Percentiles rank a stretch among this genome's conserved stretches.
Conservation (phyloP, 1,140 invertebrate species). For the Spodoptera frugiperda region DNA sequence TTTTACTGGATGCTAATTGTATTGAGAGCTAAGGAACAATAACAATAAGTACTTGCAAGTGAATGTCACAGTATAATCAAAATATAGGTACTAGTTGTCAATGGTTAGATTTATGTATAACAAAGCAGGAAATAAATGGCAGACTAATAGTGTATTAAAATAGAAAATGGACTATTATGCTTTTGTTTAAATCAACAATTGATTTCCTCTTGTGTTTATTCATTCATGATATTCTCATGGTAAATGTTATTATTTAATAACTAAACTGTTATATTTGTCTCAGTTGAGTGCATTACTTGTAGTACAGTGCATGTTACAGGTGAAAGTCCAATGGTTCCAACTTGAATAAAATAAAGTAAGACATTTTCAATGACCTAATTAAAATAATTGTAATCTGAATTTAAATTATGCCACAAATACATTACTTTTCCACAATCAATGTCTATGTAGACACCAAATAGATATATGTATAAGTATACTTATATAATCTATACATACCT, state of each 20-base stretch:
- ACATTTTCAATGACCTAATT: too few relatives aligned
- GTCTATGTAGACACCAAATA: too few relatives aligned
- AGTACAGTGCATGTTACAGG: too few relatives aligned
- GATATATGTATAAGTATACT: too few relatives aligned
- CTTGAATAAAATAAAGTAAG: too few relatives aligned
- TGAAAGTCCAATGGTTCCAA: too few relatives aligned
- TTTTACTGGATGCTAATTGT: constrained; percentile 29
- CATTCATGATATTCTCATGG: neutral
- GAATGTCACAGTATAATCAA: constrained; percentile 6
- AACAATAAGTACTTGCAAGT: constrained; percentile 5
- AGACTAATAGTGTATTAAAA: constrained; percentile 8
- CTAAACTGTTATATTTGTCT: neutral
- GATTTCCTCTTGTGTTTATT: constrained; percentile 22
- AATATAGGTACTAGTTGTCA: constrained; percentile 1
- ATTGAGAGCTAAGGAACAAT: constrained; percentile 18
- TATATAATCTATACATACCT: too few relatives aligned
- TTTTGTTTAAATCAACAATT: neutral
- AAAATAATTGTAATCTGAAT: too few relatives aligned
- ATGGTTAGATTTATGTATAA: constrained; percentile 3
- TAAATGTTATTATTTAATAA: neutral
- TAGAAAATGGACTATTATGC: neutral
- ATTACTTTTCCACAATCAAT: too few relatives aligned
- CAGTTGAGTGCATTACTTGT: too few relatives aligned
- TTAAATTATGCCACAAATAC: too few relatives aligned
- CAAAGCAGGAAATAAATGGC: constrained; percentile 26